A percentile compares a stretch with the other conserved stretches of the same genome.
Conservation (phyloP, 2,113 vertebrate species). For the Psilopogon haemacephalus region DNA sequence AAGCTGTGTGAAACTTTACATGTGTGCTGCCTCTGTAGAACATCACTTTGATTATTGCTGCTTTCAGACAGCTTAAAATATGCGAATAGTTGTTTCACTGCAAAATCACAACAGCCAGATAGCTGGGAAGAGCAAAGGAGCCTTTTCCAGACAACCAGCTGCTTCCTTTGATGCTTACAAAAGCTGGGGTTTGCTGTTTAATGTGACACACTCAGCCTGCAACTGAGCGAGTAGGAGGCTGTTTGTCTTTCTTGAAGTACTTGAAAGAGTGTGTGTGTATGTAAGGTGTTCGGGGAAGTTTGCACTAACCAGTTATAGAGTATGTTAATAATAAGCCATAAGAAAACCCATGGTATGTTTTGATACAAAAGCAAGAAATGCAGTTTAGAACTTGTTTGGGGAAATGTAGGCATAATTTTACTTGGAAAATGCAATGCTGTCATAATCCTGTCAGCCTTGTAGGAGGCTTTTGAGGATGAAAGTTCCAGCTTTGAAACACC, state of each 20-base stretch:
- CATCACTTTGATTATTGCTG: neutral
- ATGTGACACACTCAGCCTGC: neutral
- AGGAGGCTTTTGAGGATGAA: neutral
- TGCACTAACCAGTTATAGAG: neutral
- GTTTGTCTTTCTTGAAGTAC: neutral
- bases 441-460: neutral
- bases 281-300: neutral
- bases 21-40: fast-evolving
- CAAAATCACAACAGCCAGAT: neutral
- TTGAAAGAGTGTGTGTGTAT: neutral
- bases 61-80: neutral
- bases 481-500: neutral
- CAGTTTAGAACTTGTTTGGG: neutral
- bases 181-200: neutral
- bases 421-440: constrained; percentile 14
- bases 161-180: neutral
- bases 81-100: neutral
- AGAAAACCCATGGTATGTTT: neutral
- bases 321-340: neutral
- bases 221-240: neutral
- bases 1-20: neutral
- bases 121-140: neutral
- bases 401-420: neutral
- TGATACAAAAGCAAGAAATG: neutral
- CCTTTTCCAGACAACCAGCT: neutral